Conservation (phyloP, 2,113 vertebrate species). For the Hypanus sabinus region DNA sequence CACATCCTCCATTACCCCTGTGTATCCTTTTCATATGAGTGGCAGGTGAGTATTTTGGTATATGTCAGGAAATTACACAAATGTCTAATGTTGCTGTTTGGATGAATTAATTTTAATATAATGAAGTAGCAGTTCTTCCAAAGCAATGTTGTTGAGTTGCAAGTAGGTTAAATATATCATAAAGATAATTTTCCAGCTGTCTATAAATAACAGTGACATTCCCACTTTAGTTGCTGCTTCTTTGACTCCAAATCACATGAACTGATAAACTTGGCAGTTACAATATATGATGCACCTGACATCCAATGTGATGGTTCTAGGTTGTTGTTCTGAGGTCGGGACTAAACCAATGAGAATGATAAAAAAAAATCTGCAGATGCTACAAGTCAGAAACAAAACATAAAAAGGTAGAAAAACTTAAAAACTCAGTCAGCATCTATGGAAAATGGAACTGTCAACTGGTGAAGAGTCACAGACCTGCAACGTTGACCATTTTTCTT, state of each 20-base stretch:
- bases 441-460: too few relatives aligned
- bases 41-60: neutral
- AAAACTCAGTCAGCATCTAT: too few relatives aligned
- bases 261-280: neutral
- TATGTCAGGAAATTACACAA: neutral
- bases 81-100: neutral
- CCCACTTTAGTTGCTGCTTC: neutral
- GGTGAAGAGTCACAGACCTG: too few relatives aligned
- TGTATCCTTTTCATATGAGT: neutral
- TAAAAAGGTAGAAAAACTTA: too few relatives aligned
- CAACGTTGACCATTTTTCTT: too few relatives aligned
- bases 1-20: neutral
- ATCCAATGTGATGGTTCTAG: neutral
- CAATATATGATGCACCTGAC: neutral
- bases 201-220: neutral
- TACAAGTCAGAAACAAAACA: too few relatives aligned
- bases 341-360: neutral
- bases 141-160: neutral
- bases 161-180: neutral
- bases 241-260: neutral
- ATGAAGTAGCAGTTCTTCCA: too few relatives aligned
- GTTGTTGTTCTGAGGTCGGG: neutral
- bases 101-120: neutral
- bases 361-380: too few relatives aligned
- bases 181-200: neutral